A percentile compares a stretch with the other conserved stretches of the same genome.
These are phyloP conservation scores for Danio kyathit DNA, from an alignment of 2,797 vertebrate species.

Conservation along the genomic window DNA sequence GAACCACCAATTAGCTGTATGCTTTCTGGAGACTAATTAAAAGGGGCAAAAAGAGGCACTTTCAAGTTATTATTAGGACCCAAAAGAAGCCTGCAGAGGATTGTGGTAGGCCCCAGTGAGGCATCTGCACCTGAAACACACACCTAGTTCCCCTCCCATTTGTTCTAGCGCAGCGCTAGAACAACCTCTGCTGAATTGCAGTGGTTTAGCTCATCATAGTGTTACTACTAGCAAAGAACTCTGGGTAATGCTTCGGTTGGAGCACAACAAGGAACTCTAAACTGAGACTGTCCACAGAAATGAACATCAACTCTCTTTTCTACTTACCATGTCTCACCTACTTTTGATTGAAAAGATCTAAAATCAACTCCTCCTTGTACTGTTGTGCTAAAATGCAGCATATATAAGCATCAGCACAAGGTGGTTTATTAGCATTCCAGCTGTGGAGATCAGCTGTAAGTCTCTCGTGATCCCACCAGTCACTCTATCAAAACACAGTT, in stretches of 20 bases:
- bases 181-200: conserved; percentile 37
- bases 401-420: conserved; percentile 27
- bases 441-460: conserved; percentile 40
- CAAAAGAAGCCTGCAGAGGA: conserved; percentile 76
- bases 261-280: conserved; percentile 6
- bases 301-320: neutral
- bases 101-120: conserved; percentile 71
- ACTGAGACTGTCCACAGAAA: neutral
- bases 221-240: conserved; percentile 22
- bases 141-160: conserved; percentile 78
- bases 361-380: conserved; percentile 32
- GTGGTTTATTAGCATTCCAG: conserved; percentile 60
- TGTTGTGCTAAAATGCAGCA: conserved; percentile 7
- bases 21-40: conserved; percentile 84
- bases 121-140: conserved; percentile 81
- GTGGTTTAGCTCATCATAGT: conserved; percentile 46
- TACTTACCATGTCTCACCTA: conserved; percentile 10
- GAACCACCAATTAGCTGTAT: conserved; percentile 82
- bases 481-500: conserved; percentile 64
- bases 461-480: conserved; percentile 57
- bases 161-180: conserved; percentile 58
- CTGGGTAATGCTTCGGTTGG: conserved; percentile 13
- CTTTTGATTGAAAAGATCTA: conserved; percentile 30
- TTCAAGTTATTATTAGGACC: conserved; percentile 88
- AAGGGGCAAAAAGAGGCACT: conserved; percentile 73